Evolutionary conservation across 1,140 invertebrate species (phyloP), one percentile per base, ranked within the genome.

Genomic region (Cotesia glomerata): DNA sequence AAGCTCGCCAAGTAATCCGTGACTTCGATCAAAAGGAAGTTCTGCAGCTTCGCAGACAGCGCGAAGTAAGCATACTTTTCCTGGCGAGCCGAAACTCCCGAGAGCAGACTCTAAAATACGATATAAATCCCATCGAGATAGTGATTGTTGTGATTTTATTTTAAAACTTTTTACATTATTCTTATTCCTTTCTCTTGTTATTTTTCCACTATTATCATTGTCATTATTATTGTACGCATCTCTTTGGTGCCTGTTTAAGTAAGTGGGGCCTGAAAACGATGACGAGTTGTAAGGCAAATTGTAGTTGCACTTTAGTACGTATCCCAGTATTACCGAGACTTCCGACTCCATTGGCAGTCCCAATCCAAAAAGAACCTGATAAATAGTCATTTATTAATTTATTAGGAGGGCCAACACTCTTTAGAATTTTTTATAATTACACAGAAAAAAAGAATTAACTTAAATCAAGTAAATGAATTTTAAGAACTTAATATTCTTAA

Each of bases 21-120:
- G 89, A 76, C 89, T 86, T 82, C 89, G 87, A 75, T 90, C 88
- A 72, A 93, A 90, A 39, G 92, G 91, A 52, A 89, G 88, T 76
- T 91, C 89, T 0, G 92, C 89, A 3, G 91, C 89, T 84, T 94
- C 92, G 78, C 93, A 94, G 75, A 94, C 91, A 65, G 91, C 90
- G 77, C 91, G 88, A n/a, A 93, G 84, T 39, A 93, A 85, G 83
- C 92, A 94, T 69, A 89, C 88, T 72, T 90, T 88, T 1, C 92
- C 92, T 5, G 39, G 39, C 5, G 69, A 79, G 65, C 77, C 78
- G 9, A 79, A 86, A 82, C 85, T 81, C 76, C 88, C 84, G 52
- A 88, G 80, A 80, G 88, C 88, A 62, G 87, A 86, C 78, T 89
- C 88, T 65, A 91, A 79, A 64, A 90, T 85, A 77, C 88, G 88